Conservation (phyloP, 2,888 invertebrate genomes). For the Synergus japonicus region DNA sequence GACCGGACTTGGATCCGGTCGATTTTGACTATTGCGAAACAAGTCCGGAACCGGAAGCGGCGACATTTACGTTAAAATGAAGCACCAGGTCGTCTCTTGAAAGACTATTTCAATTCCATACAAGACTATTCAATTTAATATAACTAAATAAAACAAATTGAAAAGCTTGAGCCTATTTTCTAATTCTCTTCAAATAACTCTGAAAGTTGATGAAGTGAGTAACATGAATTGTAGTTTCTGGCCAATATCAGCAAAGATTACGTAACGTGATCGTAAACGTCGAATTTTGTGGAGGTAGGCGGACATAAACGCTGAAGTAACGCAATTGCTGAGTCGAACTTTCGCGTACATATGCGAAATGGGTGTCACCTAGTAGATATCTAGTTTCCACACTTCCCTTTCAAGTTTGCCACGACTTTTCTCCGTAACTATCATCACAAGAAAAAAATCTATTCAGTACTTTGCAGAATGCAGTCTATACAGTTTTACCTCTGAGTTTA, state of each 20-base stretch:
- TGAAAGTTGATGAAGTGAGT: not conserved
- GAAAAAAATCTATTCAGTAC: slow-evolving; percentile 19
- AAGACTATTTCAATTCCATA: not conserved
- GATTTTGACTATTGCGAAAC: slow-evolving; percentile 55
- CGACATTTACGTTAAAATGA: slow-evolving; percentile 5
- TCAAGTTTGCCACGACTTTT: slow-evolving; percentile 16
- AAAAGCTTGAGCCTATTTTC: not conserved
- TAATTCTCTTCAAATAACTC: not conserved
- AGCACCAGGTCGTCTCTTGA: slow-evolving; percentile 4
- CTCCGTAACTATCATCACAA: not conserved
- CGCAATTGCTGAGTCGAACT: slow-evolving; percentile 28
- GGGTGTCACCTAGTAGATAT: slow-evolving; percentile 9
- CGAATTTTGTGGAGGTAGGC: slow-evolving; percentile 25
- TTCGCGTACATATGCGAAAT: slow-evolving; percentile 11
- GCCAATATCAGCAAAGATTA: slow-evolving; percentile 10
- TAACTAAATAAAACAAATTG: too few relatives aligned
- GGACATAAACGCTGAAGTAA: slow-evolving; percentile 24
- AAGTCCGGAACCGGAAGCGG: slow-evolving; percentile 40
- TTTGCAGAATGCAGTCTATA: slow-evolving; percentile 23
- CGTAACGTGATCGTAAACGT: slow-evolving; percentile 19
- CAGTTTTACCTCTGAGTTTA: not conserved
- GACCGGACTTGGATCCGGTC: slow-evolving; percentile 67
- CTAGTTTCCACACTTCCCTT: slow-evolving; percentile 34
- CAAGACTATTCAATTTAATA: too few relatives aligned
- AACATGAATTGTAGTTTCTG: not conserved